Evolutionary conservation across 1,140 invertebrate species (phyloP), one percentile per base, ranked within the genome.

Genomic region (Arion vulgaris): DNA sequence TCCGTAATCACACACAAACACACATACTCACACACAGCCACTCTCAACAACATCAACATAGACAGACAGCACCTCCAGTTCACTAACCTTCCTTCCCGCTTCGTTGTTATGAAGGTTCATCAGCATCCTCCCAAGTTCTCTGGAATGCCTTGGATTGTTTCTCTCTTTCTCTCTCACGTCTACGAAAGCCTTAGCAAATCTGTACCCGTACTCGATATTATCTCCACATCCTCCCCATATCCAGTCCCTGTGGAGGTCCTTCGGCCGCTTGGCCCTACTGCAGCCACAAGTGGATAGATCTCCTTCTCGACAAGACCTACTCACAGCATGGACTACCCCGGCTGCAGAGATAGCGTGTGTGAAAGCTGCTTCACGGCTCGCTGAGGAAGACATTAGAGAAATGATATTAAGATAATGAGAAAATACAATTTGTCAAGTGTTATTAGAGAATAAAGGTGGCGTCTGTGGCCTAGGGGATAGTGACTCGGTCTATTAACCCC

Each of bases 211-310:
- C 90, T 98, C 96, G 34, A 98, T 94, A 93, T 99, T 97, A 90
- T 98, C 97, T 0, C 97, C 97, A 88, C 97, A 99, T 1, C 97
- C 98, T n/a, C 96, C 97, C 98, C 98, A 99, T 36, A 97, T 95
- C 97, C 97, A 99, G 86, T 98, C 97, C 49, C 94, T 94, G 82
- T 96, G 95, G 7, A 98, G 93, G 89, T 96, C 95, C 84, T 95
- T 94, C 0, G 97, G 97, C 79, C 97, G 92, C 5, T 94, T 92
- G 13, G 95, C 95, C 32, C 95, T 93, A 17, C 96, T 96, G 92
- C 98, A 99, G 15, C 96, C 96, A 91, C 98, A 99, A 11, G 95
- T 97, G 5, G 95, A 93, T 32, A 98, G 93, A 76, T 96, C 95
- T 0, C 97, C 97, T 89, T 98, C 97, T 49, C 97, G 94, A 90